Base-by-base conservation (phyloP, 1,140 invertebrate species). In the Caerostris extrusa region DNA sequence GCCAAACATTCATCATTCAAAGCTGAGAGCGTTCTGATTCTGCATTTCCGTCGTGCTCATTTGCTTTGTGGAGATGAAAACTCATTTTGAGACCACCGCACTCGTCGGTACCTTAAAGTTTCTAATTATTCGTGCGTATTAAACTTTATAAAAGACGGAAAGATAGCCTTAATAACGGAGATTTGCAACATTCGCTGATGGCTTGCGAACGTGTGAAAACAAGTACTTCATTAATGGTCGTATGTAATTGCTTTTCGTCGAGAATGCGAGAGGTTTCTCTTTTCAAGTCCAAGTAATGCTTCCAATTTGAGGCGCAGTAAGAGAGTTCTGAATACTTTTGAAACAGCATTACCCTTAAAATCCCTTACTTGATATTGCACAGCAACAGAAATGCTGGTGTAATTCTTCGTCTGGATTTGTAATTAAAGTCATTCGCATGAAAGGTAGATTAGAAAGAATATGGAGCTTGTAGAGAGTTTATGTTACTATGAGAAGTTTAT, bases 151-250 rank as follows among this genome's bases (percentile, higher is more conserved):
- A 77, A 77, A 77, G 69, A 34, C 3, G 34, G 19, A 50, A 34
- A 10, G 19, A 53, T 19, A 53, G 10, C 69, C 69, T 77, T 34
- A 34, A 77, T 10, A 77, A 77, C 19, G 69, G 69, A 77, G 34
- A 77, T 77, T 77, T 19, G 50, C 50, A 77, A 50, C 19, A 34
- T 77, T 10, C 19, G 69, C 34, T 77, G 69, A 77, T 77, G 69
- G 10, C 69, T n/a, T 77, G 69, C 69, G 34, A 77, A 77, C 50
- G 69, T 77, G 69, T 77, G 69, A 77, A 77, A 77, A 77, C 69
- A 77, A 77, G 69, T 19, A 34, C 69, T 77, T 77, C 69, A 77
- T 77, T 77, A 77, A 34, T 12, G 69, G 17, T 77, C 34, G 3
- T 19, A 19, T 34, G 50, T 77, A 77, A 77, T 77, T 77, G 69